Evolutionary conservation across 1,140 invertebrate species (phyloP).

Genomic region (Gerris buenoi): DNA sequence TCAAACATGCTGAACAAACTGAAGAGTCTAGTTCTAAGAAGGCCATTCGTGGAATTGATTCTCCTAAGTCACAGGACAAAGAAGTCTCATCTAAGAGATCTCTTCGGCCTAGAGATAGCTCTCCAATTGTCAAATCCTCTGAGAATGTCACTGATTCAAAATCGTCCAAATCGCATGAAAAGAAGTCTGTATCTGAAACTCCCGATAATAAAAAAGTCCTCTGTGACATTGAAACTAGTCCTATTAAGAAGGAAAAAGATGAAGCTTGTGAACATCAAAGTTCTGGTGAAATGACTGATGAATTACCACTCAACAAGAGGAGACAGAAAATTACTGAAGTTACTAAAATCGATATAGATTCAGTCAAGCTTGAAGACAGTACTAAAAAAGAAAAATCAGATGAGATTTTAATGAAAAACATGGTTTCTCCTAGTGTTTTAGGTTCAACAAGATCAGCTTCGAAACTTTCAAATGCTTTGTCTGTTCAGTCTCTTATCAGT

Average conservation of each 20-base stretch:
- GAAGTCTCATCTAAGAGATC: not conserved
- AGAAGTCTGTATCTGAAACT: not conserved
- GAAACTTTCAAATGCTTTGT: no score
- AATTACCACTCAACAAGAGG: not conserved
- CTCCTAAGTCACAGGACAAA: not conserved
- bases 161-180: not conserved
- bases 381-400: not conserved
- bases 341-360: not conserved
- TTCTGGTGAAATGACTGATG: not conserved
- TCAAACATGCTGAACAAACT: not conserved
- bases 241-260: not conserved
- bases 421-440: not conserved
- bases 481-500: not conserved
- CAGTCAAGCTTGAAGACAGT: not conserved
- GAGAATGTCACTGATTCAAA: not conserved
- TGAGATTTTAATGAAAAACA: not conserved
- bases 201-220: not conserved
- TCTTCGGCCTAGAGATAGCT: not conserved
- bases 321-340: not conserved
- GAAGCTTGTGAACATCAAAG: no score
- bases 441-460: slow-evolving; percentile 10
- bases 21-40: no score
- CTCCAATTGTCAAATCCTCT: not conserved
- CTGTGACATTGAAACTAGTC: not conserved
- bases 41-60: not conserved